Percentiles rank a stretch among this genome's conserved stretches.
Conservation (phyloP, 2,113 vertebrate genomes). For the Sigmodon hispidus region DNA sequence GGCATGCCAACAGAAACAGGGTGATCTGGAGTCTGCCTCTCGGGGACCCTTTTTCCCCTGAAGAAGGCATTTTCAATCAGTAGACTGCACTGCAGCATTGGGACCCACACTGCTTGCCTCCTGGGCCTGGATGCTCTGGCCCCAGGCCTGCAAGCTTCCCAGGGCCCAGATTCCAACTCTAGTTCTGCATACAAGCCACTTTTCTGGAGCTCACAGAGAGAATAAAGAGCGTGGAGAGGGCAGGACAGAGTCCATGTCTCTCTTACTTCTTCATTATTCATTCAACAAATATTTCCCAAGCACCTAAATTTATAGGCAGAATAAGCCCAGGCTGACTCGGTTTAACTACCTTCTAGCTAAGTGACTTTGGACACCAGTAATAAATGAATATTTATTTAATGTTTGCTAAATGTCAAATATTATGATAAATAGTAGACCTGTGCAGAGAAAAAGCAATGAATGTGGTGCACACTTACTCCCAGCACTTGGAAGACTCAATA, state of each 20-base stretch:
- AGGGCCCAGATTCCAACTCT: not conserved
- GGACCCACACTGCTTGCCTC: not conserved
- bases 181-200: not conserved
- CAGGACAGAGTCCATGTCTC: not conserved
- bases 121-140: not conserved
- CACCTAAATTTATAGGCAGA: not conserved
- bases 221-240: not conserved
- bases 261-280: not conserved
- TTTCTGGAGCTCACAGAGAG: not conserved
- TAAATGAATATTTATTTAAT: slow-evolving; percentile 2
- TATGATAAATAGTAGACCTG: not conserved
- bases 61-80: not conserved
- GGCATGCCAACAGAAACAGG: slow-evolving; percentile 2
- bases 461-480: not conserved
- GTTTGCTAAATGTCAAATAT: not conserved
- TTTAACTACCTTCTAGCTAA: not conserved
- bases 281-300: not conserved
- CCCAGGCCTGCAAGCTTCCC: not conserved
- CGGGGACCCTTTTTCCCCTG: not conserved
- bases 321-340: not conserved
- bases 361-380: slow-evolving; percentile 4
- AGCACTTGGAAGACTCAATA: not conserved
- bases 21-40: not conserved
- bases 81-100: not conserved
- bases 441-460: not conserved